Conservation (phyloP, 2,888 invertebrate species). For the Pseudoips prasinana region DNA sequence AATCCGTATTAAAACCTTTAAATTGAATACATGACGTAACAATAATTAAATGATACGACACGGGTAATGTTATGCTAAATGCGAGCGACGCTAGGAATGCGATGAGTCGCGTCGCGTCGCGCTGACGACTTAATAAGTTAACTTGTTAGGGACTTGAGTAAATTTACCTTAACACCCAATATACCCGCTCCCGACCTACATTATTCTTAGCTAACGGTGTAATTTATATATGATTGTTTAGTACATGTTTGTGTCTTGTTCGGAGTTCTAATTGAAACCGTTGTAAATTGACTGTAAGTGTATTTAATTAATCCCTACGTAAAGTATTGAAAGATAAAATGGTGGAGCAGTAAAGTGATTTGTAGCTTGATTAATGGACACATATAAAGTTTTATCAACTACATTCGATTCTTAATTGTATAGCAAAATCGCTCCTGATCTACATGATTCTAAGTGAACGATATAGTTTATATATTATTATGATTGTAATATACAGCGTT, state of each 20-base stretch:
- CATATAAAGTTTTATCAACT: too few species aligned
- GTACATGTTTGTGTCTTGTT: constrained; percentile 35
- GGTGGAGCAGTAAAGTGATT: too few species aligned
- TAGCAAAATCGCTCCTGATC: too few species aligned
- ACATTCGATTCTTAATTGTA: too few species aligned
- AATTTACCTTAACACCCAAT: constrained; percentile 77
- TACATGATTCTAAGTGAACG: too few species aligned
- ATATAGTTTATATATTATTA: too few species aligned
- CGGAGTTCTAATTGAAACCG: constrained; percentile 1
- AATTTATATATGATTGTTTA: constrained; percentile 69
- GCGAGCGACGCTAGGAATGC: constrained; percentile 47
- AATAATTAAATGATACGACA: constrained; percentile 24
- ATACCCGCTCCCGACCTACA: constrained; percentile 58
- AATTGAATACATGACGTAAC: constrained; percentile 3
- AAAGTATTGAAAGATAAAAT: too few species aligned
- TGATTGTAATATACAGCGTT: too few species aligned
- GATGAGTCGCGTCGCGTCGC: constrained; percentile 50
- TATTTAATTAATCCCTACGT: too few species aligned
- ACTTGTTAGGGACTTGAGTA: constrained; percentile 74
- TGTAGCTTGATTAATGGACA: too few species aligned
- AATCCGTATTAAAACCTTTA: too few species aligned
- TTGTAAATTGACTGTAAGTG: neutral
- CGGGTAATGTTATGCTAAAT: constrained; percentile 33
- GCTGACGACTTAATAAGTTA: constrained; percentile 77
- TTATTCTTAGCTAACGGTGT: constrained; percentile 74